Evolutionary conservation across 2,888 invertebrate species (phyloP).

Genomic region (Heliconius ismenius): DNA sequence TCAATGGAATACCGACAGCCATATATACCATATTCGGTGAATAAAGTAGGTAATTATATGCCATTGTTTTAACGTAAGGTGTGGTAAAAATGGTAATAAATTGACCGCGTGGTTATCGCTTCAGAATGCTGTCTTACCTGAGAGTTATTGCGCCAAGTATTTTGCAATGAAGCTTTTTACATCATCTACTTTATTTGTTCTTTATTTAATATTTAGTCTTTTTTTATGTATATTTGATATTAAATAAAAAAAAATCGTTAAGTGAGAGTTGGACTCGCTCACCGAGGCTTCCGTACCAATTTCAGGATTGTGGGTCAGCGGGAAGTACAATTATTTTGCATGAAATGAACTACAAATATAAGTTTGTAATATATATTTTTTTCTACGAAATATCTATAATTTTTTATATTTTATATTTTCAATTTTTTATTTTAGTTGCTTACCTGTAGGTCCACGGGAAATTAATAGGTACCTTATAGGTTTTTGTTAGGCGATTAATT

Average conservation of each 20-base stretch:
- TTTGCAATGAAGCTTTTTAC: conserved; percentile 1
- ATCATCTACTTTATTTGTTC: not conserved
- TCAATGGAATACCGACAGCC: conserved; percentile 66
- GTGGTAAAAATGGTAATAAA: conserved; percentile 50
- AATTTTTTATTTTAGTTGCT: no score
- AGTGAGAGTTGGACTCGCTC: no score
- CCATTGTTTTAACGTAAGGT: conserved; percentile 54
- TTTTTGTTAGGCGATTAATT: no score
- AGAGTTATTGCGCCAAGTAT: conserved; percentile 10
- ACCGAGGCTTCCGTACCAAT: no score
- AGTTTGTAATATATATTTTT: no score
- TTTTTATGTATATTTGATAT: not conserved
- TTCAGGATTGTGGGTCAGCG: no score
- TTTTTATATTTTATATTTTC: no score
- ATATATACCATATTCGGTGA: conserved; percentile 54
- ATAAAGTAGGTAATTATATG: conserved; percentile 57
- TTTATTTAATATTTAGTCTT: not conserved
- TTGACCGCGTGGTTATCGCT: conserved; percentile 12
- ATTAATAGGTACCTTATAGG: no score
- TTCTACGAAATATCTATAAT: no score
- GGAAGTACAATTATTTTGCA: no score
- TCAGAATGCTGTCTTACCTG: conserved; percentile 13
- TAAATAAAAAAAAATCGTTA: not conserved
- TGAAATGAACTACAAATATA: no score
- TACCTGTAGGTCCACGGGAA: no score